Evolutionary conservation across 2,797 vertebrate species (phyloP).

Genomic region (Acanthopagrus latus): DNA sequence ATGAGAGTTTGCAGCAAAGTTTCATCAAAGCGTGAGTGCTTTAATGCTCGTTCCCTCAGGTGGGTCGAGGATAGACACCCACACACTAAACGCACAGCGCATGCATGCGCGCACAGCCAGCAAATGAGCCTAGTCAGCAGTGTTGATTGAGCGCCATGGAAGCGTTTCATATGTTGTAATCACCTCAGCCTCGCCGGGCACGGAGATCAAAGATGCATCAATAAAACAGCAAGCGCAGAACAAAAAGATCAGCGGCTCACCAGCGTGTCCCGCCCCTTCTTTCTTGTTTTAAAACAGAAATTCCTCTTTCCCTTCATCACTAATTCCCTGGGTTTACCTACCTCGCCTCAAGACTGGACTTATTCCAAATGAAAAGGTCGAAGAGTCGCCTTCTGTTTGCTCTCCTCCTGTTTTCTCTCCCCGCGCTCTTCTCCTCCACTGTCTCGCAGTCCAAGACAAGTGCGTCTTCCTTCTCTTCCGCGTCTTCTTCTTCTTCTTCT

Average conservation of each 20-base stretch:
- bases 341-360: conserved; percentile 41
- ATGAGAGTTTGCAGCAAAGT: conserved; percentile 17
- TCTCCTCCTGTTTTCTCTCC: conserved; percentile 27
- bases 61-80: conserved; percentile 1
- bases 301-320: conserved; percentile 9
- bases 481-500: conserved; percentile 32
- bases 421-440: conserved; percentile 35
- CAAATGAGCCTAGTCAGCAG: conserved; percentile 69
- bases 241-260: conserved; percentile 42
- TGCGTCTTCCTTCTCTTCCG: conserved; percentile 18
- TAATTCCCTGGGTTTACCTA: conserved; percentile 51
- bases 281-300: neutral
- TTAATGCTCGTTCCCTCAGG: conserved; percentile 20
- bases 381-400: conserved; percentile 40
- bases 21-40: conserved; percentile 14
- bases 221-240: conserved; percentile 42
- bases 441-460: conserved; percentile 40
- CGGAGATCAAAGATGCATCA: conserved; percentile 23
- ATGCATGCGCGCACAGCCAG: conserved; percentile 18
- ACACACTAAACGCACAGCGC: neutral
- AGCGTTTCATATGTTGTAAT: conserved; percentile 31
- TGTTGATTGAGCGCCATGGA: conserved; percentile 38
- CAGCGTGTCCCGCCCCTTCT: neutral
- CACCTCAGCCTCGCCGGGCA: conserved; percentile 17
- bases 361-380: conserved; percentile 56